phyloP scores from a whole-genome alignment of 2,797 vertebrate species.

The Astyanax mexicanus region DNA sequence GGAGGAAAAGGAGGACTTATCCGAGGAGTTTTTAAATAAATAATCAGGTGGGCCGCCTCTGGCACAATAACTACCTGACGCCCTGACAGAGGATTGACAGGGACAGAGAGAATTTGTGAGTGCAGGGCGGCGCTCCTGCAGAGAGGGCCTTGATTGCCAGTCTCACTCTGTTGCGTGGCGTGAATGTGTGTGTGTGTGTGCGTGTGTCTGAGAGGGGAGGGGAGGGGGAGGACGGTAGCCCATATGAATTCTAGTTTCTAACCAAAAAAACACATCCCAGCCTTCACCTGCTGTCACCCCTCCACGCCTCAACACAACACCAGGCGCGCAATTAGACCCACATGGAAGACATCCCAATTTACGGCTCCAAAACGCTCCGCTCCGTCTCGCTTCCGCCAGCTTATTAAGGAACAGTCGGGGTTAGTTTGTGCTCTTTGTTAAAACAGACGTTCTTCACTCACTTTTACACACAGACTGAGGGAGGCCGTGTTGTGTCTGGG shows the following conservation, averaged over 20 bases:
- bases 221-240: conserved; percentile 10
- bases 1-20: conserved; percentile 15
- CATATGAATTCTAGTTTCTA: conserved; percentile 52
- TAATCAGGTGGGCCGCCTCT: conserved; percentile 39
- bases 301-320: conserved; percentile 44
- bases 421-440: conserved; percentile 17
- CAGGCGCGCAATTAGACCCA: conserved; percentile 52
- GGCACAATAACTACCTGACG: conserved; percentile 51
- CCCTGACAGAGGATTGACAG: conserved; percentile 45
- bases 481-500: background rate
- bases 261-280: conserved; percentile 31
- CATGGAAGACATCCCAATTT: conserved; percentile 54
- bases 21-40: conserved; percentile 51
- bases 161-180: background rate
- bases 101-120: conserved; percentile 49
- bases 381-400: background rate
- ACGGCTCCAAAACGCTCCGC: conserved; percentile 1
- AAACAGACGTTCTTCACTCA: background rate
- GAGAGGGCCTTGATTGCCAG: conserved; percentile 41
- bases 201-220: background rate
- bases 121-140: conserved; percentile 12
- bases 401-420: conserved; percentile 10
- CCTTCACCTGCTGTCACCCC: conserved; percentile 58
- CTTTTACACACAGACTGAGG: background rate
- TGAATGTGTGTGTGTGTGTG: conserved; percentile 2